Base-by-base conservation (phyloP, 2,113 vertebrate genomes). In the Triplophysa dalaica region DNA sequence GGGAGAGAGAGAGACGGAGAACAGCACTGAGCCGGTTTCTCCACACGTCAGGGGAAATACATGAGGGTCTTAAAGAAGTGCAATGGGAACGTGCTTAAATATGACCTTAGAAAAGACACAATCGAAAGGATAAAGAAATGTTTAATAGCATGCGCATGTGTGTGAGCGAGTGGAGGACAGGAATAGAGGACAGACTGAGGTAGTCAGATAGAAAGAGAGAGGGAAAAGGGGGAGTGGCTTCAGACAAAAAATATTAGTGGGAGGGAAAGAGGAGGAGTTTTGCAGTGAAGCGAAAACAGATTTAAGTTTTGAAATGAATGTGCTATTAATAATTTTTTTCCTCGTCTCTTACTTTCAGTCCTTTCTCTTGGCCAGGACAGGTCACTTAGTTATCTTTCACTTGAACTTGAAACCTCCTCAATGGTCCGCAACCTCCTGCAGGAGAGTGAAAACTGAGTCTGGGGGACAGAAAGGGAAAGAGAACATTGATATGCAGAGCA, bases 361-460 rank as follows among this genome's bases (percentile, higher is more conserved):
- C 19, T 77, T 69, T 83, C 75, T 61, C 83, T 72, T 67, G 81
- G 70, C 80, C 52, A 75, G 64, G 81, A 80, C 85, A 87, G 86
- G 85, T 87, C 80, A 87, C 87, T 89, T 89, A 89, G 88, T 90
- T 85, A 84, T 77, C 1, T 79, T 89, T 90, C 90, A 92, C 91
- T 92, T 92, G 91, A 92, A 91, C 90, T 91, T 88, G 24, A 86
- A 88, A 87, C 81, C 87, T 86, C 89, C 87, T 86, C 84, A n/a
- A 87, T 84, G 19, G 79, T 85, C 84, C 85, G 29, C 41, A 75
- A 50, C 17, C 54, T 81, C 64, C 81, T n/a, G 82, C 80, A 81
- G 86, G 87, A 64, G 24, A 68, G 38, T 26, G 41, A 52, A 56
- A 24, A 24, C n/a, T 26, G 52, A 54, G 43, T 63, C 45, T 54